Base-by-base conservation (phyloP, 2,888 invertebrate genomes). In the Mechanitis messenoides region DNA sequence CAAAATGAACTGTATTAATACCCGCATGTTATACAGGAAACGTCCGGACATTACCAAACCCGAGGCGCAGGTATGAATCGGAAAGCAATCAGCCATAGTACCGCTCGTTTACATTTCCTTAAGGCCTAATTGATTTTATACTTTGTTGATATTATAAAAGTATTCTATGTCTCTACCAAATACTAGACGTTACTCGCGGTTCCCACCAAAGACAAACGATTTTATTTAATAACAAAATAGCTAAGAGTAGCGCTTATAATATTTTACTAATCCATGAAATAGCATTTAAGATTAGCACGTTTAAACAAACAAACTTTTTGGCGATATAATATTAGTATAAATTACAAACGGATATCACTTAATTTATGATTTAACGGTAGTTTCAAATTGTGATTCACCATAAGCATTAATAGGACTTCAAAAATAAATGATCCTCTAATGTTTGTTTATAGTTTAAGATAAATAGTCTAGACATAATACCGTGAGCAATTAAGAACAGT, bases 11-110 rank as follows among this genome's bases (percentile, higher is more conserved):
- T 76, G 78, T 79, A 79, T 79, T 74, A 80, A 76, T 77, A 77
- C 74, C 75, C 74, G 77, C 79, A 82, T 76, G 80, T 81, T 82
- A 86, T 87, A 84, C 86, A 88, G 88, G 88, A 89, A 88, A 87
- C 76, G 84, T 84, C 83, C 72, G 76, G 79, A 78, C 79, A 72
- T 79, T 81, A 84, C 81, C 79, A 76, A 80, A 82, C 88, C 85
- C 73, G 78, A 80, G 87, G 89, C 87, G 74, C 79, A 76, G 78
- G 81, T 79, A 79, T 82, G 81, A 79, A 81, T 81, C 80, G 84
- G 81, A 78, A 82, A 84, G 83, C 84, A 85, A 85, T 85, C 80
- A 78, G 78, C 73, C 79, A 79, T 77, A 81, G 80, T 81, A 86
- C 85, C 9, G 31, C 31, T 50, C 50, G 7, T 31, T 50, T 50